Evolutionary conservation across 2,797 vertebrate genomes (phyloP).

Genomic region (Myiothlypis coronata): DNA sequence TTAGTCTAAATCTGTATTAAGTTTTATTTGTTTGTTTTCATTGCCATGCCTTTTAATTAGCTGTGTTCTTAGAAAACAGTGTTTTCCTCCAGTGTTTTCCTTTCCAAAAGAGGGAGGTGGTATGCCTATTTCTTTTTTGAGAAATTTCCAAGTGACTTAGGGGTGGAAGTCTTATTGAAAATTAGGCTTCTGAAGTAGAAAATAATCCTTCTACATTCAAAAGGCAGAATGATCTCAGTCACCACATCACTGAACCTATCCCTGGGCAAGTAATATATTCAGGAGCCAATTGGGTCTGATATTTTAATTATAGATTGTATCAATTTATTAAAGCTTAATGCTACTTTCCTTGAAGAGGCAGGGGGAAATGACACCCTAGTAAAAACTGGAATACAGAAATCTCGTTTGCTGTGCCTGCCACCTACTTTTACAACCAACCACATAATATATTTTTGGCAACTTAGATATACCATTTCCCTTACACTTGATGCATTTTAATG

Average conservation of each 20-base stretch:
- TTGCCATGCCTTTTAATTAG: background rate
- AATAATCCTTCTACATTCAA: background rate
- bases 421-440: background rate
- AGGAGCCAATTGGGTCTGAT: background rate
- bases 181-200: background rate
- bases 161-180: background rate
- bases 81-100: background rate
- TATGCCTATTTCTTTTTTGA: background rate
- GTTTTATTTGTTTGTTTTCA: constrained; percentile 22
- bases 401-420: background rate
- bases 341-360: background rate
- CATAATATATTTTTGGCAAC: background rate
- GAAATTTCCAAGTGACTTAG: background rate
- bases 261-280: background rate
- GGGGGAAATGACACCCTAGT: background rate
- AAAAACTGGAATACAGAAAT: background rate
- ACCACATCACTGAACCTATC: background rate
- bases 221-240: background rate
- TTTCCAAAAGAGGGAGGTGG: background rate
- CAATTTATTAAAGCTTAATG: background rate
- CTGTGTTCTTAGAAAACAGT: background rate
- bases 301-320: background rate
- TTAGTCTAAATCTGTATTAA: background rate
- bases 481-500: background rate
- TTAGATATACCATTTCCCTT: background rate